These are phyloP conservation scores for Catharus fuscescens DNA, from an alignment of 2,113 vertebrate species.

Conservation along the genomic window DNA sequence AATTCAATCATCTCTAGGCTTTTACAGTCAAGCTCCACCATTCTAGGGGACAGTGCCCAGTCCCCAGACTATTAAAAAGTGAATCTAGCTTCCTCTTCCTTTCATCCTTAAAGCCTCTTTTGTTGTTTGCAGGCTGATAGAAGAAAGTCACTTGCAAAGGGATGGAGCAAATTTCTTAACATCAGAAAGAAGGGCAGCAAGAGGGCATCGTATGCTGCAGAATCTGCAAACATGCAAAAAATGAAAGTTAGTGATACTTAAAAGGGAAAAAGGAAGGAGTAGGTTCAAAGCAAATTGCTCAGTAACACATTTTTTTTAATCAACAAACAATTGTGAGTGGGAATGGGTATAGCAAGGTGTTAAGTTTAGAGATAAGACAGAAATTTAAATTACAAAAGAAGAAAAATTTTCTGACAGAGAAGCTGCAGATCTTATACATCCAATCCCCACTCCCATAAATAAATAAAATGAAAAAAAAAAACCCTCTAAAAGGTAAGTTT, in stretches of 20 bases:
- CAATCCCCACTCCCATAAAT: background rate
- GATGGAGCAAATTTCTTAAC: background rate
- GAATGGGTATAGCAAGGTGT: background rate
- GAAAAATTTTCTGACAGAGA: background rate
- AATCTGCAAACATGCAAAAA: constrained; percentile 31
- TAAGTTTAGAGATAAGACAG: background rate
- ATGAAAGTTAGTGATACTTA: background rate
- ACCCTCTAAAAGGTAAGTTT: background rate
- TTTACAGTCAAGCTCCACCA: background rate
- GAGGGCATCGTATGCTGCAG: constrained; percentile 12
- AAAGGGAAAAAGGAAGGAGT: background rate
- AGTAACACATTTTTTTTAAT: background rate
- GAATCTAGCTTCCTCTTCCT: background rate
- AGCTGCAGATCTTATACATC: background rate
- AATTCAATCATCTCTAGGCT: background rate
- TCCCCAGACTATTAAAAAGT: constrained; percentile 40
- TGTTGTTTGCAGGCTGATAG: constrained; percentile 36
- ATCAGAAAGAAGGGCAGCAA: constrained; percentile 51
- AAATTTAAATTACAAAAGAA: constrained; percentile 4
- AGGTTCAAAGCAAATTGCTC: constrained; percentile 10
- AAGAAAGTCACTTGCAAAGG: background rate
- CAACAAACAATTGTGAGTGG: background rate
- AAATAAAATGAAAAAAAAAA: background rate
- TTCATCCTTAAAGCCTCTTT: constrained; percentile 54
- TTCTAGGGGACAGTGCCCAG: background rate